Evolutionary conservation across 2,888 invertebrate genomes (phyloP), one percentile per base, ranked within the genome.

Genomic region (Dorcus hopei): DNA sequence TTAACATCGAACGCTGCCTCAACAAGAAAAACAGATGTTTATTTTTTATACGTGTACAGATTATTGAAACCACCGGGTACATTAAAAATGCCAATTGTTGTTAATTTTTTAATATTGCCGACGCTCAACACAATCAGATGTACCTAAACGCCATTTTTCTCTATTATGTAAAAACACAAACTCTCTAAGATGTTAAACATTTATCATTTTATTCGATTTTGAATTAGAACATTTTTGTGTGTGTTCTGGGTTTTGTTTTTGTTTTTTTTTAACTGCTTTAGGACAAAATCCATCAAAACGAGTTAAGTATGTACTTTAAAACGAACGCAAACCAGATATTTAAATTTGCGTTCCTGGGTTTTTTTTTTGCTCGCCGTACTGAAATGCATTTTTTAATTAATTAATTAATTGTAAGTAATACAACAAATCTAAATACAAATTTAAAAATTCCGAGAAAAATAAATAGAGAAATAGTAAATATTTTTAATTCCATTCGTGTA

Each of bases 151-250:
- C 54, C 49, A 45, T 45, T 33, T 19, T 33, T 42, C 11, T 16
- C 16, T 14, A 42, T 16, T 42, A 7, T 6, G 16, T 42, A 42
- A 52, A 62, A 47, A 51, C 57, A 60, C 57, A 57, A 57, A 61
- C 54, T 61, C 62, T 65, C 56, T 69, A 62, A 64, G 74, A 74
- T 75, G 74, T 75, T 75, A 74, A 74, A 75, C 74, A 75, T 75
- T 75, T 74, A 74, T 62, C 64, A 65, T 64, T 68, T 70, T 23
- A 11, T 38, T 19, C 16, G 16, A 39, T 19, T 14, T 16, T 41
- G 14, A 16, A 19, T 19, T 19, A 19, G 19, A 19, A 19, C 19
- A 11, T 50, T 50, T 49, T 61, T 58, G 53, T 52, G 49, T 48
- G 57, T 11, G 45, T 48, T 49, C 51, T 54, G 45, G 26, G 3